phyloP scores from a whole-genome alignment of 2,797 vertebrate species.

The Gouania willdenowi region DNA sequence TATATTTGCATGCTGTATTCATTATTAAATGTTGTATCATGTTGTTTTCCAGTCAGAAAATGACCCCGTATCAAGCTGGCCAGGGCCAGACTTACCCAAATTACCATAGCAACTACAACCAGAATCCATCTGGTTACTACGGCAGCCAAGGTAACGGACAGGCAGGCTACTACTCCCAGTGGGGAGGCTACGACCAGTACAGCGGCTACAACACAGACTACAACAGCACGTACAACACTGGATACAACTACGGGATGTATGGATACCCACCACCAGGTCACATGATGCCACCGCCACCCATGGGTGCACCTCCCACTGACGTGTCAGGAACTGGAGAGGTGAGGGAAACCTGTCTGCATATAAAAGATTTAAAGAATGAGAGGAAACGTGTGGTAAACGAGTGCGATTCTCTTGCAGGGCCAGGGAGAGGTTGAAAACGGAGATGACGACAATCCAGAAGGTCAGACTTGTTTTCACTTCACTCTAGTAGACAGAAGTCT shows the following conservation, averaged over 20 bases:
- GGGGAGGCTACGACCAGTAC: slow-evolving; percentile 87
- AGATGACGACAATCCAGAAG: slow-evolving; percentile 81
- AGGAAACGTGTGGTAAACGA: no score
- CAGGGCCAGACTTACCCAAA: slow-evolving; percentile 75
- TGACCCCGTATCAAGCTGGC: slow-evolving; percentile 73
- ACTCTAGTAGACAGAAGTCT: no score
- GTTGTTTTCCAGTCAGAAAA: slow-evolving; percentile 70
- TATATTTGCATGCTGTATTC: no score
- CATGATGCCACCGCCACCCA: slow-evolving; percentile 76
- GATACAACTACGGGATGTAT: slow-evolving; percentile 73
- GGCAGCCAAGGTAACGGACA: slow-evolving; percentile 43
- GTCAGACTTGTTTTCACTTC: slow-evolving; percentile 52
- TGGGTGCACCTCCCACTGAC: slow-evolving; percentile 75
- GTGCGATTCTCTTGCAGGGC: slow-evolving; percentile 57
- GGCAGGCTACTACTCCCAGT: slow-evolving; percentile 76
- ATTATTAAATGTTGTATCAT: neutral
- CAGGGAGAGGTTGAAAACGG: slow-evolving; percentile 68
- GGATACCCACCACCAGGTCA: slow-evolving; percentile 78
- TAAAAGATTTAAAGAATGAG: no score
- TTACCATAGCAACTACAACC: slow-evolving; percentile 75
- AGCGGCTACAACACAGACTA: slow-evolving; percentile 70
- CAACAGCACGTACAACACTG: slow-evolving; percentile 46
- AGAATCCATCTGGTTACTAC: slow-evolving; percentile 65
- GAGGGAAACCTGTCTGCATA: no score
- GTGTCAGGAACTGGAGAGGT: slow-evolving; percentile 77